Base-by-base conservation (phyloP, 1,140 invertebrate species). In the Drosophila oshimai region DNA sequence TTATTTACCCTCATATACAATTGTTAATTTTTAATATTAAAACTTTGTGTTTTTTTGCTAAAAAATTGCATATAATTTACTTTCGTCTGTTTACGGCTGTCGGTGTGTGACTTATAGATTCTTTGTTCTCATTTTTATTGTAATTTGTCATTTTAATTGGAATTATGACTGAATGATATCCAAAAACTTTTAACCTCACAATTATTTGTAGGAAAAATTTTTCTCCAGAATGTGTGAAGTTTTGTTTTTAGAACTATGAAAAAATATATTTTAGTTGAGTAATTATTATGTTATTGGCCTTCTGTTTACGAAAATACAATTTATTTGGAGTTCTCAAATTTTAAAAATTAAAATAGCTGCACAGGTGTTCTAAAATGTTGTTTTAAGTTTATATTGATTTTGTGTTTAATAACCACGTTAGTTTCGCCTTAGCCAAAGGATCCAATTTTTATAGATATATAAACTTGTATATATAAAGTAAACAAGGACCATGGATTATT, bases 131-230 rank as follows among this genome's bases (percentile, higher is more conserved):
- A 51, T 71, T 64, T 28, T 72, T 77, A 72, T 77, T 77, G 74
- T 72, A 71, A 60, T 67, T 67, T 67, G 67, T 71, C 74, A 77
- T 77, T 54, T 22, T 17, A 42, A 53, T 71, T 22, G 17, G 33
- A 53, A 34, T 28, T 26, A 33, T 42, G 20, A 45, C 18, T 22
- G 13, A 70, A 36, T 45, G 15, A 13, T 12, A 61, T 61, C 10
- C 20, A 13, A 55, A 13, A 34, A 29, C 50, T 39, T 54, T 6
- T 20, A 12, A 22, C 7, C 13, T 20, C 9, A 4, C 18, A 41
- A 29, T 9, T 10, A 6, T 31, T 29, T 51, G n/a, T 50, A 31
- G 33, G 17, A 4, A 7, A 26, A 29, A 22, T 34, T 10, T 6
- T 22, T 15, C 28, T 6, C 13, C 7, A 51, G 13, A 50, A 34